Evolutionary conservation across 2,888 invertebrate species (phyloP), one percentile per base, ranked within the genome.

Genomic region (Hanleya hanleyi): DNA sequence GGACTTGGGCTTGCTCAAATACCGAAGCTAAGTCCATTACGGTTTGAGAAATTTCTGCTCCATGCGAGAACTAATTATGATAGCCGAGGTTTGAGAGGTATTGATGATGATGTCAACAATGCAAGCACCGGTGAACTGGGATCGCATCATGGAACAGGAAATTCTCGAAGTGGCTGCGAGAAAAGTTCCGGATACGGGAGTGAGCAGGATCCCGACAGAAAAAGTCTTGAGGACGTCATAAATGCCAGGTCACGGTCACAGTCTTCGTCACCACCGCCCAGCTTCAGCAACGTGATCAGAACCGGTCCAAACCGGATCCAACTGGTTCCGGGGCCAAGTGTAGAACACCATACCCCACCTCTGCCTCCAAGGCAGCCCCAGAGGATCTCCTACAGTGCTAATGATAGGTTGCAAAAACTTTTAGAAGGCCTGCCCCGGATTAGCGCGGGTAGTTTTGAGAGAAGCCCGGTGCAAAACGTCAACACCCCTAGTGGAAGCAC

Each of bases 131-230:
- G 36, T 36, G 64, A 37, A 9, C 5, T 37, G 35, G 22, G 36
- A 15, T 37, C 37, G 5, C 64, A 64, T 35, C 64, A 35, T 3
- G 87, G 85, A 22, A 86, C 85, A 26, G 79, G 80, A 9, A 85
- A 84, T 74, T 85, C 83, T 51, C 65, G 83, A 1, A 78, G 77
- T 70, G 83, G 84, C 35, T 85, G 82, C 62, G 87, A 87, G 70
- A 87, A 87, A 70, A 86, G 86, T 75, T 87, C 87, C 1, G 87
- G 87, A 18, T 87, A 87, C 66, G 86, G 86, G 33, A 87, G 87
- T 77, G 87, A 86, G 67, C 85, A 85, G 75, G 87, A 87, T 69
- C 81, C 81, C 9, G 87, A 86, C 66, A 73, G 83, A 38, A 83
- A 83, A 62, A 86, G 85, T 73, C 80, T 82, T 38, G 87, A 86